phyloP scores from a whole-genome alignment of 2,113 vertebrate species.

The Sorex araneus region DNA sequence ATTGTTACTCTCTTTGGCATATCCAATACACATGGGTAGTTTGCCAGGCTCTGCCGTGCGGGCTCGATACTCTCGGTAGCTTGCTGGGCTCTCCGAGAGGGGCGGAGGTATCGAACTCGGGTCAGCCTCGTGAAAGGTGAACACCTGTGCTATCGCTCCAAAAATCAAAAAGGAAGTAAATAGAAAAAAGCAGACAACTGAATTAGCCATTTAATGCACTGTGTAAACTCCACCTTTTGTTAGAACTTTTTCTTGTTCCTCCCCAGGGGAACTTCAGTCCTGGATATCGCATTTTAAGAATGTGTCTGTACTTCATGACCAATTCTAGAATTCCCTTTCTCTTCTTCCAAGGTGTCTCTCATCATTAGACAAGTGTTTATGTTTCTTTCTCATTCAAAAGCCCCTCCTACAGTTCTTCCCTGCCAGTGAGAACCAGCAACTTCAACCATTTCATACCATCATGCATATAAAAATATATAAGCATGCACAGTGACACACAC shows the following conservation, averaged over 20 bases:
- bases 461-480: not conserved
- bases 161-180: not conserved
- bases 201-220: not conserved
- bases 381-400: not conserved
- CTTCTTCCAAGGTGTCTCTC: not conserved
- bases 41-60: too few species aligned
- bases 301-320: not conserved
- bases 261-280: accelerated
- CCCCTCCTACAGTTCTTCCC: not conserved
- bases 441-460: not conserved
- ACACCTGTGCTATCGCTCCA: too few species aligned
- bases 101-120: too few species aligned
- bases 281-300: not conserved
- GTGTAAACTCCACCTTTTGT: not conserved
- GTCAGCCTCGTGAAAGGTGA: too few species aligned
- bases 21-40: too few species aligned
- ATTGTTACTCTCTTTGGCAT: too few species aligned
- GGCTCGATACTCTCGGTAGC: too few species aligned
- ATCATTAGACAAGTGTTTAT: not conserved
- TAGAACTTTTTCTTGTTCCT: not conserved
- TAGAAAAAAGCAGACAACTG: not conserved
- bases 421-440: not conserved
- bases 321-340: not conserved
- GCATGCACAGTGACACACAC: not conserved
- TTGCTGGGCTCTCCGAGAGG: too few species aligned